phyloP scores from a whole-genome alignment of 2,113 vertebrate species.

The human (Homo sapiens) region GRCh38 chr9:8257001-8257500 shows the following conservation, averaged over 20 bases:
- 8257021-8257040: background rate
- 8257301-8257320: background rate
- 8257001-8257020: background rate
- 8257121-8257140: background rate
- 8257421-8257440: background rate
- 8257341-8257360: background rate
- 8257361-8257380: background rate
- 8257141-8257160: background rate
- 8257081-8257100: background rate
- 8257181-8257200: background rate
- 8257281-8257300: background rate
- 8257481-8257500: background rate
- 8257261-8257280: background rate
- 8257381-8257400: background rate
- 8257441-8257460: background rate
- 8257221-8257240: background rate
- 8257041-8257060: background rate
- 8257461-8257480: background rate
- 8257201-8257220: conserved; percentile 10
- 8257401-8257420: background rate
- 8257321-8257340: background rate
- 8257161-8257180: background rate
- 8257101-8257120: background rate
- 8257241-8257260: background rate
- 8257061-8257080: background rate